phyloP scores from a whole-genome alignment of 2,888 invertebrate species.

The Clusia tigrina region DNA sequence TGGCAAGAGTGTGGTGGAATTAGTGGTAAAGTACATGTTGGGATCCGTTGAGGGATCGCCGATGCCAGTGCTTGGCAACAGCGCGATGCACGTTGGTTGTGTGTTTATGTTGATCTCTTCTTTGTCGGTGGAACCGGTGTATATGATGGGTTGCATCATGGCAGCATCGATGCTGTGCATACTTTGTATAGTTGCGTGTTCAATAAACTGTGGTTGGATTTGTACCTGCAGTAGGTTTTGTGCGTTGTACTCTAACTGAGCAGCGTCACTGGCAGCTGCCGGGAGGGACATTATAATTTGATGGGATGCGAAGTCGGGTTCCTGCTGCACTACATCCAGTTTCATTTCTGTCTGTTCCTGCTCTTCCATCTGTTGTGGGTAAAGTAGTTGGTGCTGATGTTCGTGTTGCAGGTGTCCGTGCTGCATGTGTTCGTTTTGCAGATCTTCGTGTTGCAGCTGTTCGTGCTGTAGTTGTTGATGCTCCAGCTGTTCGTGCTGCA shows the following conservation, averaged over 20 bases:
- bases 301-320: constrained; percentile 37
- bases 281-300: constrained; percentile 33
- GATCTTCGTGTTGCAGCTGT: constrained; percentile 38
- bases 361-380: constrained; percentile 25
- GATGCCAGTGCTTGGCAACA: constrained; percentile 4
- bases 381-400: constrained; percentile 20
- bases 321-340: constrained; percentile 25
- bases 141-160: constrained; percentile 41
- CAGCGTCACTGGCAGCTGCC: constrained; percentile 16
- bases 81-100: constrained; percentile 23
- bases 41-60: constrained; percentile 33
- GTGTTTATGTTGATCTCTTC: constrained; percentile 39
- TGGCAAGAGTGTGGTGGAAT: constrained; percentile 18
- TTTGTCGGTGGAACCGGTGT: constrained; percentile 42
- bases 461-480: constrained; percentile 36
- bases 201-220: constrained; percentile 42
- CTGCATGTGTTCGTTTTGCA: constrained; percentile 28
- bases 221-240: constrained; percentile 44
- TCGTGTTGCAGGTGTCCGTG: constrained; percentile 24
- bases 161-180: constrained; percentile 34
- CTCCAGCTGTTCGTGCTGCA: constrained; percentile 19
- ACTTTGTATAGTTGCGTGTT: constrained; percentile 25
- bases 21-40: constrained; percentile 50
- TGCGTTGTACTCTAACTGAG: constrained; percentile 37
- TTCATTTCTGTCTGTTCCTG: constrained; percentile 15